A percentile compares a stretch with the other conserved stretches of the same genome.
Conservation (phyloP, 2,888 invertebrate genomes). For the Sipha maydis region DNA sequence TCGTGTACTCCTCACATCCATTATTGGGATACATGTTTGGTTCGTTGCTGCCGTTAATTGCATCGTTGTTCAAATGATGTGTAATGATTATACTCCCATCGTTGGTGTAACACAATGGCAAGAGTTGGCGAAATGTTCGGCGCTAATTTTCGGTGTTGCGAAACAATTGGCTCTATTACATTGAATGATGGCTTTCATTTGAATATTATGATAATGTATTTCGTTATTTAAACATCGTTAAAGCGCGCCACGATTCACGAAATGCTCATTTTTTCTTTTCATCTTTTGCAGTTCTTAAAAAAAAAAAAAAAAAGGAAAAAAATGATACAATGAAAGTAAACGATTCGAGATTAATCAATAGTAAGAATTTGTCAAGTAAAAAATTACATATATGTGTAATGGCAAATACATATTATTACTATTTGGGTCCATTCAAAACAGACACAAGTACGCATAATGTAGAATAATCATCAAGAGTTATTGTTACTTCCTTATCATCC, state of each 20-base stretch:
- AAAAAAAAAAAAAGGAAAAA: too few relatives aligned
- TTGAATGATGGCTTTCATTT: not conserved
- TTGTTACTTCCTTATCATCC: not conserved
- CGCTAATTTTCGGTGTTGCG: not conserved
- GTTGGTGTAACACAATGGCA: too few relatives aligned
- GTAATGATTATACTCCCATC: too few relatives aligned
- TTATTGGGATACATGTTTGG: too few relatives aligned
- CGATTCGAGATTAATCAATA: not conserved
- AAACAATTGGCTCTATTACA: not conserved
- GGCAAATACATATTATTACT: not conserved
- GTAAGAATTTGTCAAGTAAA: not conserved
- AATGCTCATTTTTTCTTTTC: not conserved
- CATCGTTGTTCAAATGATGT: too few relatives aligned
- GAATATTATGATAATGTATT: not conserved
- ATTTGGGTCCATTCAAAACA: not conserved
- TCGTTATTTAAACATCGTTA: not conserved
- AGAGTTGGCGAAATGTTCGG: not conserved
- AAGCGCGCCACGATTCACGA: not conserved
- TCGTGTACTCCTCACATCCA: too few relatives aligned
- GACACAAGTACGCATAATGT: not conserved
- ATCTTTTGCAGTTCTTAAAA: not conserved
- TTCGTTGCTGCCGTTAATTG: too few relatives aligned
- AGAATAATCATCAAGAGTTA: not conserved
- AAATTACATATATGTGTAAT: not conserved
- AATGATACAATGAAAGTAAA: not conserved